phyloP scores from a whole-genome alignment of 2,888 invertebrate genomes.

The Sisyra terminalis region DNA sequence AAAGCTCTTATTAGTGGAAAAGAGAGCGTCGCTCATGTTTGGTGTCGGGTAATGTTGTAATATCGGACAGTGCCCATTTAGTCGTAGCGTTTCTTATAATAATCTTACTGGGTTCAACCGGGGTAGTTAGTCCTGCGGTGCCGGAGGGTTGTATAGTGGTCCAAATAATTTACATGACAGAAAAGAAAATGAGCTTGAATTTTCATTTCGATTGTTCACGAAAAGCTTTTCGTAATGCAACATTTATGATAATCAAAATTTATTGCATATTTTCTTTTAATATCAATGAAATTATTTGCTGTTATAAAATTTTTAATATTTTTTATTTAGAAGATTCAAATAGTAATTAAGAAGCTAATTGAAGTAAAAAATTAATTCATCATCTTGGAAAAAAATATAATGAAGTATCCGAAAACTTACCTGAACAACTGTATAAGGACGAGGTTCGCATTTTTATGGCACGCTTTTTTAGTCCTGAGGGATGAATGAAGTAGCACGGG shows the following conservation, averaged over 20 bases:
- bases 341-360: neutral
- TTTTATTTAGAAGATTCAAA: too few species aligned
- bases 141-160: conserved; percentile 8
- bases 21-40: conserved; percentile 5
- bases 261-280: too few species aligned
- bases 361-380: neutral
- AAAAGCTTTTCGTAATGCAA: too few species aligned
- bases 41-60: conserved; percentile 12
- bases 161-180: neutral
- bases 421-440: conserved; percentile 2
- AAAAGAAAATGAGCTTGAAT: too few species aligned
- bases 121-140: conserved; percentile 17
- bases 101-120: conserved; percentile 22
- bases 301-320: too few species aligned
- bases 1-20: neutral
- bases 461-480: conserved; percentile 19
- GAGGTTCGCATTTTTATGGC: conserved; percentile 9
- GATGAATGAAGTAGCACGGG: conserved; percentile 22
- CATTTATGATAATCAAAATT: too few species aligned
- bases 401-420: neutral
- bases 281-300: too few species aligned
- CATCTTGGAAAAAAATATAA: neutral
- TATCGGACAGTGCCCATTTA: conserved; percentile 21
- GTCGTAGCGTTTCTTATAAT: conserved; percentile 26
- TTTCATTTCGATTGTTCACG: too few species aligned